Evolutionary conservation across 2,797 vertebrate species (phyloP).

Genomic region (Psittacula echo): DNA sequence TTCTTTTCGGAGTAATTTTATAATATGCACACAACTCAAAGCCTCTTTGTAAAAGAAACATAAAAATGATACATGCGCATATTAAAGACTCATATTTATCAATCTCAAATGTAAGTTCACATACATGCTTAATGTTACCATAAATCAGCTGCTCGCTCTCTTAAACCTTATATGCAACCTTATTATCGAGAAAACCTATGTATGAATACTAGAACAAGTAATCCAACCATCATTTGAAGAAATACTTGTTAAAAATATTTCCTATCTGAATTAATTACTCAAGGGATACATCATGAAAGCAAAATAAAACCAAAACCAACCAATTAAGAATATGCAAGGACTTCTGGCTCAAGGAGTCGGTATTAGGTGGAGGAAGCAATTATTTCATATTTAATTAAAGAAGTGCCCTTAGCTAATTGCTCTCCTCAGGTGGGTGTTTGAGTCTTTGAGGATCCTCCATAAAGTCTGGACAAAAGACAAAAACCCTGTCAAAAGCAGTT

Average conservation of each 20-base stretch:
- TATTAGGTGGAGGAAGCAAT: not conserved
- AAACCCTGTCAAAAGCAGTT: not conserved
- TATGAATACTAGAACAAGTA: not conserved
- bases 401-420: fast-evolving
- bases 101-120: slow-evolving; percentile 57
- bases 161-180: not conserved
- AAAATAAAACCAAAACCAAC: not conserved
- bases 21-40: slow-evolving; percentile 46
- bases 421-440: not conserved
- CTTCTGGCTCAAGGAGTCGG: not conserved
- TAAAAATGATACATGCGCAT: slow-evolving; percentile 68
- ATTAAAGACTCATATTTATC: slow-evolving; percentile 64
- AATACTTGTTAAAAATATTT: slow-evolving; percentile 17
- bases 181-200: slow-evolving; percentile 4
- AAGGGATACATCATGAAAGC: not conserved
- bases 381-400: not conserved
- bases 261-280: not conserved
- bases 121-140: slow-evolving; percentile 12
- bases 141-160: slow-evolving; percentile 37
- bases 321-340: not conserved
- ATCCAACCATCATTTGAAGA: not conserved
- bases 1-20: slow-evolving; percentile 11
- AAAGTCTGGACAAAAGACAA: not conserved
- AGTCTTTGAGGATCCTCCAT: not conserved
- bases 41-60: slow-evolving; percentile 59